Conservation (phyloP, 2,797 vertebrate genomes). For the Natrix natrix region DNA sequence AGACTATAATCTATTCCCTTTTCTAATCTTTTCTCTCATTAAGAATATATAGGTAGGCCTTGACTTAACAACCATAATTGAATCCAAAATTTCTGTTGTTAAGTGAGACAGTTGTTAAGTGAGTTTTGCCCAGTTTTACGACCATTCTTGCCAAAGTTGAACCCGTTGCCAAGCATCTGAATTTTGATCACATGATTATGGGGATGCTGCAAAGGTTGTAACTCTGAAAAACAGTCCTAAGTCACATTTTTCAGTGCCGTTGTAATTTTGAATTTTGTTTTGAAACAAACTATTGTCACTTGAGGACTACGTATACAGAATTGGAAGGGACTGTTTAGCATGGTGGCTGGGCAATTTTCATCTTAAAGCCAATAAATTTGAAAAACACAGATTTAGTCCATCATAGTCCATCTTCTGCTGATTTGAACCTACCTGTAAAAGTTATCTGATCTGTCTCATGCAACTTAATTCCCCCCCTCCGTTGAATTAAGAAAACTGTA, state of each 20-base stretch:
- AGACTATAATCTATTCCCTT: background rate
- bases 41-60: background rate
- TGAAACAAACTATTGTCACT: background rate
- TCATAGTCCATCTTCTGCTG: background rate
- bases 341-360: background rate
- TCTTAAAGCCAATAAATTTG: background rate
- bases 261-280: no score
- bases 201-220: no score
- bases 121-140: background rate
- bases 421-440: background rate
- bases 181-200: no score
- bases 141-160: background rate
- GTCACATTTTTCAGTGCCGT: no score
- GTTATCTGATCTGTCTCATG: background rate
- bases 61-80: background rate
- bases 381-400: background rate
- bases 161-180: no score
- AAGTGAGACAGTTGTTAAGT: background rate
- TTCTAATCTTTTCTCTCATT: background rate
- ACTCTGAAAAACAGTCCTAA: no score
- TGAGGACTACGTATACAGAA: background rate
- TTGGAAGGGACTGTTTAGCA: background rate
- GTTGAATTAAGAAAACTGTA: background rate
- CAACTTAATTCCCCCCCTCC: background rate
- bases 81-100: background rate